These are phyloP conservation scores for Amblyraja radiata DNA, from an alignment of 2,797 vertebrate genomes.

Conservation along the genomic window DNA sequence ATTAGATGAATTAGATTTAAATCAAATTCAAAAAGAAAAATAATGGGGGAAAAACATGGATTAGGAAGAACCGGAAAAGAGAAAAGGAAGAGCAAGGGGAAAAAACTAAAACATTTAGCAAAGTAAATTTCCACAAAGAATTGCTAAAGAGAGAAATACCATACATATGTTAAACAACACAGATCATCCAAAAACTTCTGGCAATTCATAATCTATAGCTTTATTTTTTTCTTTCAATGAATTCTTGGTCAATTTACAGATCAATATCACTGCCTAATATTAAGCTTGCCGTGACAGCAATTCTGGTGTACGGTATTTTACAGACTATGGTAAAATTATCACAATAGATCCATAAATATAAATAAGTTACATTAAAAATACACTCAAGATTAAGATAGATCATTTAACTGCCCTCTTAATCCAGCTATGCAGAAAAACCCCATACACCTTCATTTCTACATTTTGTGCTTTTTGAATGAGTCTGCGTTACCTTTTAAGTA, in stretches of 20 bases:
- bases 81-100: neutral
- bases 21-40: neutral
- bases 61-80: neutral
- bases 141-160: neutral
- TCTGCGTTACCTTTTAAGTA: neutral
- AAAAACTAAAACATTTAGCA: neutral
- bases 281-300: neutral
- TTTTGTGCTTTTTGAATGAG: neutral
- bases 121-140: neutral
- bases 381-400: neutral
- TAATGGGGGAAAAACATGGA: neutral
- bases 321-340: neutral
- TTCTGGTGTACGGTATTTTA: neutral
- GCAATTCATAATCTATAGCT: neutral
- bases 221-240: neutral
- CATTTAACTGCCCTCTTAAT: neutral
- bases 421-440: neutral
- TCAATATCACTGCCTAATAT: neutral
- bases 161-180: neutral
- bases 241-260: neutral
- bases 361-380: neutral
- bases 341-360: neutral
- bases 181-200: neutral
- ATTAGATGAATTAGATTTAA: neutral
- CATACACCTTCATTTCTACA: neutral